Evolutionary conservation across 2,113 vertebrate genomes (phyloP).

Genomic region (Nipponia nippon): DNA sequence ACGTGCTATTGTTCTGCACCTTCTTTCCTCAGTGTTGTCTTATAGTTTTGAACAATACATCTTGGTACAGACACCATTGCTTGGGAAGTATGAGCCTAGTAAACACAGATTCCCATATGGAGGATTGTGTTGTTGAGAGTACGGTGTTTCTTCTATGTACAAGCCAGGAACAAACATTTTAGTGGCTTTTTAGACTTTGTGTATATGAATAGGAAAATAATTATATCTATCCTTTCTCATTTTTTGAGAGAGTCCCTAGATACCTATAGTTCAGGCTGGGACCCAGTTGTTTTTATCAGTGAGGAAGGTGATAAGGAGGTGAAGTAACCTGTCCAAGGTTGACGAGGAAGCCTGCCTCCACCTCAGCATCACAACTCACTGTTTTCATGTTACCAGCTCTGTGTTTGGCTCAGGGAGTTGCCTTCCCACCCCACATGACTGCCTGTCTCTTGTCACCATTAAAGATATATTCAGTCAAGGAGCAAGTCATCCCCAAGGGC

Average conservation of each 20-base stretch:
- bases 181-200: neutral
- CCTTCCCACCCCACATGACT: neutral
- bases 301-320: neutral
- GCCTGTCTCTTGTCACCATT: neutral
- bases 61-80: neutral
- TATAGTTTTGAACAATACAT: neutral
- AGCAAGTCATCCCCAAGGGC: neutral
- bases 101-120: neutral
- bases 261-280: neutral
- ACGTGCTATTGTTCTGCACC: neutral
- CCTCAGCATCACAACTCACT: neutral
- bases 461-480: neutral
- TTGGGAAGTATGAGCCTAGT: neutral
- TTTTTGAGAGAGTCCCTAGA: neutral
- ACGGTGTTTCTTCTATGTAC: neutral
- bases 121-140: neutral
- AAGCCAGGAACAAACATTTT: neutral
- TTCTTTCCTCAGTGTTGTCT: neutral
- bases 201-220: neutral
- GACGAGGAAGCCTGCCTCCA: neutral
- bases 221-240: neutral
- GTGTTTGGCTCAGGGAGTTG: neutral
- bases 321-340: neutral
- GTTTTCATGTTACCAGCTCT: neutral
- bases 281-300: neutral